Conservation (phyloP, 1,140 invertebrate species). For the Sminthurinus signatus region DNA sequence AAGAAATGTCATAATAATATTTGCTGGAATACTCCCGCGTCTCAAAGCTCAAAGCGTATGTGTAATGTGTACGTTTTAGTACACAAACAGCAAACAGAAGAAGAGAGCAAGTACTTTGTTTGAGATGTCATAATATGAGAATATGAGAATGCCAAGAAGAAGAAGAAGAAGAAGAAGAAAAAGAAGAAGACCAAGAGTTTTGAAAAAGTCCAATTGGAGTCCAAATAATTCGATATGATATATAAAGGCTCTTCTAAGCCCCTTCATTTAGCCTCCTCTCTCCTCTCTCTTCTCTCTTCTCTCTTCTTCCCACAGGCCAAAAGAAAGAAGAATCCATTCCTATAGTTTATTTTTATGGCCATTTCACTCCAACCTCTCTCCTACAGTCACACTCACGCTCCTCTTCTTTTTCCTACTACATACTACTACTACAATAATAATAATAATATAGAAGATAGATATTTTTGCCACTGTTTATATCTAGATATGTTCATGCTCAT, state of each 20-base stretch:
- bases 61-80: background rate
- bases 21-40: no score
- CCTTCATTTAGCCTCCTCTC: constrained; percentile 29
- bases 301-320: constrained; percentile 16
- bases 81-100: no score
- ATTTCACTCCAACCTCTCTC: constrained; percentile 21
- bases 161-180: background rate
- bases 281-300: constrained; percentile 22
- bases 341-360: constrained; percentile 36
- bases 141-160: background rate
- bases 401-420: no score
- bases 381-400: background rate
- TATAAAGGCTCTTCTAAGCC: constrained; percentile 27
- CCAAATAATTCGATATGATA: constrained; percentile 30
- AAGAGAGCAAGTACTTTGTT: no score
- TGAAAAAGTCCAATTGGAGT: constrained; percentile 18
- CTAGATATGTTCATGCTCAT: background rate
- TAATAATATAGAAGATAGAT: no score
- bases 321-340: constrained; percentile 29
- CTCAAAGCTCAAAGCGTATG: no score
- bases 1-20: no score
- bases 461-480: no score
- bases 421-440: no score
- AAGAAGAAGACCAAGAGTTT: background rate
- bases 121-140: background rate